A percentile compares a stretch with the other conserved stretches of the same genome.
Evolutionary conservation across 2,113 vertebrate genomes (phyloP).

Genomic region (Hippoglossus stenolepis): DNA sequence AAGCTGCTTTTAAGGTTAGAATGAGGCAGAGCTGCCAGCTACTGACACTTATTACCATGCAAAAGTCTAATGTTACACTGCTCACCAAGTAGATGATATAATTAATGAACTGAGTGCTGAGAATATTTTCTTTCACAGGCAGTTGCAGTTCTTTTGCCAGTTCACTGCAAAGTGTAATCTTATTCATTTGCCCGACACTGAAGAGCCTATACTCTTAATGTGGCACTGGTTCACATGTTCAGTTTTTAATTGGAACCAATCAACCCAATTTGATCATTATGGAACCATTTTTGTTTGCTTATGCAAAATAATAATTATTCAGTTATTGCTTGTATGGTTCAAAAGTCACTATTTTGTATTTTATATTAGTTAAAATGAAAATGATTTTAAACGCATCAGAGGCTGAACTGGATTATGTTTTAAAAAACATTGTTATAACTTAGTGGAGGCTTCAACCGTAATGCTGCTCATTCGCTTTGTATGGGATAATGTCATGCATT

Average conservation of each 20-base stretch:
- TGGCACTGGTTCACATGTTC: not conserved
- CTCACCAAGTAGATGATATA: not conserved
- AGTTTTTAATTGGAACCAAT: no score
- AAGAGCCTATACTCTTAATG: not conserved
- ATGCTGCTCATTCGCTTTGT: no score
- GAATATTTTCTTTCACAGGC: constrained; percentile 13
- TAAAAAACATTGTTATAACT: no score
- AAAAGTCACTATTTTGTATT: no score
- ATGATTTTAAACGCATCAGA: not conserved
- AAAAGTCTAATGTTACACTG: constrained; percentile 28
- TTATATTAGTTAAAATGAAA: no score
- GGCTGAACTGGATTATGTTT: not conserved
- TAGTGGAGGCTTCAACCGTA: no score
- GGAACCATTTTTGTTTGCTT: not conserved
- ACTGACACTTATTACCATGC: constrained; percentile 49
- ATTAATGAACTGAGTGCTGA: constrained; percentile 1
- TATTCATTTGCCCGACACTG: constrained; percentile 44
- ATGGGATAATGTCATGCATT: no score
- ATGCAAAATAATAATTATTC: not conserved
- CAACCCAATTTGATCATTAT: no score
- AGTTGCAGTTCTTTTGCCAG: constrained; percentile 7
- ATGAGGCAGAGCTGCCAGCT: constrained; percentile 47
- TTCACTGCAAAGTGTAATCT: constrained; percentile 13
- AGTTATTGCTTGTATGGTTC: not conserved
- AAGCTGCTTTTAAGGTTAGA: constrained; percentile 81